A percentile compares a stretch with the other conserved stretches of the same genome.
Evolutionary conservation across 2,888 invertebrate species (phyloP).

Genomic region (Lithophane socia): DNA sequence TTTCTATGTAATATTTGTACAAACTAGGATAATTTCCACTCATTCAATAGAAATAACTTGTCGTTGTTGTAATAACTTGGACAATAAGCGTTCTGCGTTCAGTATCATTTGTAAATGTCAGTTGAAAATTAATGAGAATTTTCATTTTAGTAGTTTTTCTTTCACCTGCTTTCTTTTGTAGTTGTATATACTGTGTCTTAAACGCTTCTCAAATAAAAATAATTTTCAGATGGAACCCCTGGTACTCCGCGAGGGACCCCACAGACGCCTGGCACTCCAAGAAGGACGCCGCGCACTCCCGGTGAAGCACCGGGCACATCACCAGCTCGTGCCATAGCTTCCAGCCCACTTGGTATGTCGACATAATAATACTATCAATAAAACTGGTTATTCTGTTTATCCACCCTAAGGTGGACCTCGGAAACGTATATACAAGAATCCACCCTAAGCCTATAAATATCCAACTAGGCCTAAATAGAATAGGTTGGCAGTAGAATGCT

Average conservation of each 20-base stretch:
- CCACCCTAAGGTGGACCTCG: too few relatives aligned
- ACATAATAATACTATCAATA: background rate
- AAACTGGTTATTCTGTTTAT: too few relatives aligned
- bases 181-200: background rate
- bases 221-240: conserved; percentile 56
- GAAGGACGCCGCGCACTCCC: conserved; percentile 67
- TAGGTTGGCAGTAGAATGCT: too few relatives aligned
- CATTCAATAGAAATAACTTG: background rate
- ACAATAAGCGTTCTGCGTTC: background rate
- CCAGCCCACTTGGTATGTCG: conserved; percentile 85
- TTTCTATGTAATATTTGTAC: background rate
- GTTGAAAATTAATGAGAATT: background rate
- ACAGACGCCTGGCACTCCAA: conserved; percentile 75
- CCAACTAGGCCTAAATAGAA: too few relatives aligned
- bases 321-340: conserved; percentile 81
- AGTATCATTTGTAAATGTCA: background rate
- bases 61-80: background rate
- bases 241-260: conserved; percentile 46
- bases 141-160: background rate
- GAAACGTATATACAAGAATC: too few relatives aligned
- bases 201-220: background rate
- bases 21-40: background rate
- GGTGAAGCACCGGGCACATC: conserved; percentile 80
- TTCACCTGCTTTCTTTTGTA: background rate
- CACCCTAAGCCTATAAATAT: too few relatives aligned